Evolutionary conservation across 2,888 invertebrate genomes (phyloP), one percentile per base, ranked within the genome.

Genomic region (Julus scandinavius): DNA sequence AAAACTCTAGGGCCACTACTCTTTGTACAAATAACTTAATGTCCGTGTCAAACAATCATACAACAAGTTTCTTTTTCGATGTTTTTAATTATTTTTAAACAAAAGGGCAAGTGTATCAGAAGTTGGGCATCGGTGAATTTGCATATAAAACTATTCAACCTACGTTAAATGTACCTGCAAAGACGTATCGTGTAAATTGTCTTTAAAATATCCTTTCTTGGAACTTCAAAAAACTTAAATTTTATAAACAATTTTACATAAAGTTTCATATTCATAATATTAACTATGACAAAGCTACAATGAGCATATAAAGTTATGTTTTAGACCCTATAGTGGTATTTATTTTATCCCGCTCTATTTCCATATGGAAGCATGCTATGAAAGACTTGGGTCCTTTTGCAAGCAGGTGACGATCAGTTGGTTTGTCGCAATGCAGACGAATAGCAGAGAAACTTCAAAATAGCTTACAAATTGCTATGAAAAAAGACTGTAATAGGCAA

Each of bases 381-480:
- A 7, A 45, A 45, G 45, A 45, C 45, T 45, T 45, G 45, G 45
- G 45, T 45, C 45, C 45, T 45, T 45, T 45, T 45, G 7, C 45
- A 45, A 45, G 45, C 45, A 45, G 45, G 45, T 45, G 45, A 45
- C 45, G 45, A 45, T 45, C 45, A 45, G 6, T 45, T 29, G 29
- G 72, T 72, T 72, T 72, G 72, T 29, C 72, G 72, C 72, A 72
- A 72, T 72, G 72, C 72, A 72, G 72, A 29, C 72, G 29, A 72
- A 72, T 11, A 72, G 9, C 20, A 29, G 72, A 29, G 11, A 11
- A 72, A 72, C n/a, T n/a, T 29, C 29, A 72, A 72, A 29, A 72
- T 11, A 11, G 72, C 29, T 29, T 72, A 11, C n/a, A 29, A 29
- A 72, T 9, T 29, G 72, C 29, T 29, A 29, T 9, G 29, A 29